A percentile compares a stretch with the other conserved stretches of the same genome.
phyloP scores from a whole-genome alignment of 2,113 vertebrate species.

The Kryptolebias marmoratus region DNA sequence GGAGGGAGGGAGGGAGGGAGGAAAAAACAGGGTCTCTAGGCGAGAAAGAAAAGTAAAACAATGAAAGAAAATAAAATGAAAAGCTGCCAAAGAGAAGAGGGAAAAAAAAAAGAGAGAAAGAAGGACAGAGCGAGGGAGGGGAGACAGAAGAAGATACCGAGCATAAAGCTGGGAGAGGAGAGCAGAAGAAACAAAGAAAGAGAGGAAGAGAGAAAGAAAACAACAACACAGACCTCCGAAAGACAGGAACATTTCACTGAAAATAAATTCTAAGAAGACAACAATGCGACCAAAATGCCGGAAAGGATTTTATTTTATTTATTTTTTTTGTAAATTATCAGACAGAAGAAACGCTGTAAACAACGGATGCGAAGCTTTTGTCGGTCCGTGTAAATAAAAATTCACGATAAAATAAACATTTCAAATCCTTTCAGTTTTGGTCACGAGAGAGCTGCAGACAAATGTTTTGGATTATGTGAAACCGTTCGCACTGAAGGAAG shows the following conservation, averaged over 20 bases:
- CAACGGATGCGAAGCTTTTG: constrained; percentile 16
- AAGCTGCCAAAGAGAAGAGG: constrained; percentile 68
- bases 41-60: constrained; percentile 81
- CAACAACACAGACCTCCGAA: constrained; percentile 58
- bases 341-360: constrained; percentile 45
- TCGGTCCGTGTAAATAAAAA: constrained; percentile 30
- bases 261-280: constrained; percentile 66
- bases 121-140: constrained; percentile 69
- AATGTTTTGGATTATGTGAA: constrained; percentile 24
- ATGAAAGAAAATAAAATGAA: constrained; percentile 82
- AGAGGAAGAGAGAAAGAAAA: constrained; percentile 9
- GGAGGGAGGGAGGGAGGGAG: constrained; percentile 71
- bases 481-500: not conserved
- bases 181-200: constrained; percentile 32
- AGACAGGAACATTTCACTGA: constrained; percentile 70
- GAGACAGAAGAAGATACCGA: constrained; percentile 75
- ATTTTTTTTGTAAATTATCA: not conserved
- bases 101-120: constrained; percentile 44
- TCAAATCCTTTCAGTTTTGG: constrained; percentile 19
- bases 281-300: constrained; percentile 43
- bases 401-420: constrained; percentile 19
- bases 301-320: constrained; percentile 34
- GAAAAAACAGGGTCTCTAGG: constrained; percentile 75
- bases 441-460: constrained; percentile 14
- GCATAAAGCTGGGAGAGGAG: constrained; percentile 66